phyloP scores from a whole-genome alignment of 1,140 invertebrate genomes.

The Amphibalanus amphitrite region DNA sequence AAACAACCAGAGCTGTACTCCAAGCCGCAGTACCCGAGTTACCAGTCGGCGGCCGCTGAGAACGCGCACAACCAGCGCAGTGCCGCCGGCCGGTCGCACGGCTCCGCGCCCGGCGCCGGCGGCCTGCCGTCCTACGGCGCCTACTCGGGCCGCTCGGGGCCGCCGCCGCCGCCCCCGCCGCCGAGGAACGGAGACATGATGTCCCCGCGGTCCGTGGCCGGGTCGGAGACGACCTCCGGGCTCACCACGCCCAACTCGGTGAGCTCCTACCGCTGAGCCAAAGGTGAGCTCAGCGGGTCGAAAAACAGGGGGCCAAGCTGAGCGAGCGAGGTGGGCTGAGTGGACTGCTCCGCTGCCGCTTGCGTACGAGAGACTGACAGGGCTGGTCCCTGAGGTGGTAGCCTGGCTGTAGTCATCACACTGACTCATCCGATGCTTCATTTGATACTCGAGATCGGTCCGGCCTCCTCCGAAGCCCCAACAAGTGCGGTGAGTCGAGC shows the following conservation, averaged over 20 bases:
- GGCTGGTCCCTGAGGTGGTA: no score
- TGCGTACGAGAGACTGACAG: no score
- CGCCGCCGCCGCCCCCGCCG: conserved; percentile 3
- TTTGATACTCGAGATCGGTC: no score
- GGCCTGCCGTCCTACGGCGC: neutral
- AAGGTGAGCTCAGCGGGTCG: no score
- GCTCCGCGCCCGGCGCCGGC: neutral
- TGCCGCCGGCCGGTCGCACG: neutral
- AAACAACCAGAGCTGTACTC: neutral
- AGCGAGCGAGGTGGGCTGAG: no score
- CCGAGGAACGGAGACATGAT: neutral
- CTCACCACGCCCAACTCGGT: neutral
- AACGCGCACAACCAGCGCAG: conserved; percentile 1
- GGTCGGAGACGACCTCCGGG: neutral
- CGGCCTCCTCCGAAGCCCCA: no score
- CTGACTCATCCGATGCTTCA: no score
- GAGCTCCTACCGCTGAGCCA: neutral
- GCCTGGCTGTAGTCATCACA: no score
- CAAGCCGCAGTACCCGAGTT: neutral
- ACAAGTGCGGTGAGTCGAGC: no score
- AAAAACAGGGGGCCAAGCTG: no score
- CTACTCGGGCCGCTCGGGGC: neutral
- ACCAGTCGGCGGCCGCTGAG: neutral
- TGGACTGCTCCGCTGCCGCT: no score
- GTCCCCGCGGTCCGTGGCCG: neutral